These are phyloP conservation scores for Thinocorus orbignyianus DNA, from an alignment of 2,113 vertebrate species.

Conservation along the genomic window DNA sequence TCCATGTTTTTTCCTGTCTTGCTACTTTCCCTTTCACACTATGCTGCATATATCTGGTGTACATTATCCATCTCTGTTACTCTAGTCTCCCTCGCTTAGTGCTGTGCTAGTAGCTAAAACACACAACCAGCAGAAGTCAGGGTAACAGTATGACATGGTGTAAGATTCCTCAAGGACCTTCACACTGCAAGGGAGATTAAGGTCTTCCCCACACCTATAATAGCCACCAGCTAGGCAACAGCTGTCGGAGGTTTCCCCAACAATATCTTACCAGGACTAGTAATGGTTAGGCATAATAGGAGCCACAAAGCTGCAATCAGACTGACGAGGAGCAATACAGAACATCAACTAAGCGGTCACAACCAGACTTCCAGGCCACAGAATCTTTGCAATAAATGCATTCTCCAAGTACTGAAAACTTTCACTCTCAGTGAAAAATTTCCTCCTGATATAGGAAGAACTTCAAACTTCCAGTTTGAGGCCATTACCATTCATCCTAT, in stretches of 20 bases:
- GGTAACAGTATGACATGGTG: background rate
- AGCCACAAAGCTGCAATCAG: background rate
- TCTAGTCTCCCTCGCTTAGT: background rate
- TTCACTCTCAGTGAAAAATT: too few relatives aligned
- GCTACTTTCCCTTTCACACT: background rate
- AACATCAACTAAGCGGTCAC: background rate
- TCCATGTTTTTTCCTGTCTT: background rate
- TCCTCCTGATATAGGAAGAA: too few relatives aligned
- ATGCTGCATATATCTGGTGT: rapidly evolving
- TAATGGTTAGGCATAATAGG: background rate
- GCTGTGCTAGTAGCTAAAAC: background rate
- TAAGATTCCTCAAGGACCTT: background rate
- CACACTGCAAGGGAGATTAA: background rate
- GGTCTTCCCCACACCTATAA: background rate
- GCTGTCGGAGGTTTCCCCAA: background rate
- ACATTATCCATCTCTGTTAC: background rate
- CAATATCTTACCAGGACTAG: background rate
- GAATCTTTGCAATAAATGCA: background rate
- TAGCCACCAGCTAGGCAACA: background rate
- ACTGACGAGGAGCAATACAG: background rate
- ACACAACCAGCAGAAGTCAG: background rate
- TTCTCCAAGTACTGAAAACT: background rate
- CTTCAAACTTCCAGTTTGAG: too few relatives aligned
- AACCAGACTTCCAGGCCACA: background rate
- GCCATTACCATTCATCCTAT: too few relatives aligned